Evolutionary conservation across 2,888 invertebrate species (phyloP).

Genomic region (Sphaeridia pumilis): DNA sequence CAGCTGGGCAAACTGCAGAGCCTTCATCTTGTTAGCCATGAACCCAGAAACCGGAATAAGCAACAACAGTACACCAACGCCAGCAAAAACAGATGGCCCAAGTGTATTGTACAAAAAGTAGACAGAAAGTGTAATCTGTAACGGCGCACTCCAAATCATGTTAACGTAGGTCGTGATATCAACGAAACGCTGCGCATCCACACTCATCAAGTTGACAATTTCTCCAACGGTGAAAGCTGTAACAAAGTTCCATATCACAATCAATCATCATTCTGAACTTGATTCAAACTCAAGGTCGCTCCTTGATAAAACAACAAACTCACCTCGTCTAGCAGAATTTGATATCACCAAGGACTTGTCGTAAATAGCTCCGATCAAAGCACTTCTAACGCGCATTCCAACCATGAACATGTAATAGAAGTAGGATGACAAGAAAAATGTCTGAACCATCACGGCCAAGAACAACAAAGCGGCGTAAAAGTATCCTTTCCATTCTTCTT

Average conservation of each 20-base stretch:
- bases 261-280: background rate
- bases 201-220: slow-evolving; percentile 85
- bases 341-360: slow-evolving; percentile 41
- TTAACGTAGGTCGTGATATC: slow-evolving; percentile 73
- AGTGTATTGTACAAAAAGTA: slow-evolving; percentile 75
- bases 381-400: slow-evolving; percentile 48
- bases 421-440: slow-evolving; percentile 47
- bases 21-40: slow-evolving; percentile 68
- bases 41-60: slow-evolving; percentile 80
- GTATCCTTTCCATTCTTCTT: slow-evolving; percentile 49
- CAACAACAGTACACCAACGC: slow-evolving; percentile 85
- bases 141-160: slow-evolving; percentile 78
- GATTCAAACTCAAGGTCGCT: background rate
- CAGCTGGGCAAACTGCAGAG: slow-evolving; percentile 76
- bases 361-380: slow-evolving; percentile 48
- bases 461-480: slow-evolving; percentile 47
- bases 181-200: slow-evolving; percentile 78
- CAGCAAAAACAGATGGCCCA: slow-evolving; percentile 75
- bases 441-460: slow-evolving; percentile 43
- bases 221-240: slow-evolving; percentile 64
- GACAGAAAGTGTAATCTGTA: slow-evolving; percentile 73
- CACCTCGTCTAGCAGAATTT: slow-evolving; percentile 26
- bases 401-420: slow-evolving; percentile 46
- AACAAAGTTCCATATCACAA: background rate
- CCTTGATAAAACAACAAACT: background rate